These are phyloP conservation scores for Agrilus biguttatus DNA, from an alignment of 2,888 invertebrate species.

Conservation along the genomic window DNA sequence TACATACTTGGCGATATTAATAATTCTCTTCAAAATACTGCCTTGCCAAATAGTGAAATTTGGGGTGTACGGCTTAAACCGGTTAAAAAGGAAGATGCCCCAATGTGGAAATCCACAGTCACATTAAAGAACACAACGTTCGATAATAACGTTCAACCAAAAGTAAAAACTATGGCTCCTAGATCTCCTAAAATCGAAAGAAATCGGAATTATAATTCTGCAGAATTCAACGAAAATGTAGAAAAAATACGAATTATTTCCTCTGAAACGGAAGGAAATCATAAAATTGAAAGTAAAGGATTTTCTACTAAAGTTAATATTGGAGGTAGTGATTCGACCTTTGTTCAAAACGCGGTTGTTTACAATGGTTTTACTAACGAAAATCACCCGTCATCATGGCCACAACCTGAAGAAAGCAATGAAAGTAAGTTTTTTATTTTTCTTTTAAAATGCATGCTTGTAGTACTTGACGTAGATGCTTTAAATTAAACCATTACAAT, in stretches of 20 bases:
- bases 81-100: constrained; percentile 22
- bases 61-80: constrained; percentile 39
- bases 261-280: constrained; percentile 9
- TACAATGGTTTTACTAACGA: constrained; percentile 7
- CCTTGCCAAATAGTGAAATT: constrained; percentile 22
- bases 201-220: neutral
- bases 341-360: constrained; percentile 23
- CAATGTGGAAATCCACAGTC: constrained; percentile 33
- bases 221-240: constrained; percentile 7
- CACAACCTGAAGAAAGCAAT: constrained; percentile 20
- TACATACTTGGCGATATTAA: constrained; percentile 58
- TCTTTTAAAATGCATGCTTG: too few species aligned
- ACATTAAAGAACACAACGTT: constrained; percentile 25
- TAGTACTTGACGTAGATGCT: too few species aligned
- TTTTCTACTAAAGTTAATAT: constrained; percentile 47
- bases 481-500: neutral
- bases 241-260: constrained; percentile 11
- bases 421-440: constrained; percentile 17
- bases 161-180: constrained; percentile 3
- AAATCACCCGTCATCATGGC: constrained; percentile 23
- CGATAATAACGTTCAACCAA: constrained; percentile 10
- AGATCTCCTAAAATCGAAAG: constrained; percentile 2
- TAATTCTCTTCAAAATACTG: constrained; percentile 24
- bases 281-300: constrained; percentile 27
- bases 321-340: constrained; percentile 30